Evolutionary conservation across 2,113 vertebrate species (phyloP).

Genomic region (Gymnorhina tibicen): DNA sequence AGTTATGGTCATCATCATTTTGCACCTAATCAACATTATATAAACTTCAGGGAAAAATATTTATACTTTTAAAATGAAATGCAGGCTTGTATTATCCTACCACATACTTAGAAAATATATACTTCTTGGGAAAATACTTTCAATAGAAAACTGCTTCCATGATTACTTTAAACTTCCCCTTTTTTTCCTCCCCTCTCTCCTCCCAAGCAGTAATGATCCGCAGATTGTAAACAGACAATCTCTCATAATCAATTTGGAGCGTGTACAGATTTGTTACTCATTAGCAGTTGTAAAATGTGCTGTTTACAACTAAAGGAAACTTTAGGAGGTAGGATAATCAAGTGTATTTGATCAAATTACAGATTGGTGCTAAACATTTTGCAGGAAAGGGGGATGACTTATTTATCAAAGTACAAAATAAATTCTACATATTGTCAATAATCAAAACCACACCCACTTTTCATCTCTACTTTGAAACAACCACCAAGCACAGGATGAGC

Average conservation of each 20-base stretch:
- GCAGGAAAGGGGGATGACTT: not conserved
- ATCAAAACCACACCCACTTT: not conserved
- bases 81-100: not conserved
- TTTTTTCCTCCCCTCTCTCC: not conserved
- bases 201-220: not conserved
- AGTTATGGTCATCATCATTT: not conserved
- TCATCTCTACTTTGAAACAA: not conserved
- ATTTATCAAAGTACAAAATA: not conserved
- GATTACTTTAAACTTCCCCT: not conserved
- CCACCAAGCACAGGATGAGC: not conserved
- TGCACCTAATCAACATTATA: not conserved
- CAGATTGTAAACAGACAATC: not conserved
- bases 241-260: conserved; percentile 2
- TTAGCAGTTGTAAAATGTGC: conserved; percentile 6
- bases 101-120: not conserved
- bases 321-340: not conserved
- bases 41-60: not conserved
- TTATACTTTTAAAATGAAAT: not conserved
- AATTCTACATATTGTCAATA: not conserved
- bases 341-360: not conserved
- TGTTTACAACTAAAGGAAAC: not conserved
- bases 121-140: not conserved
- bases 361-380: not conserved
- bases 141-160: not conserved
- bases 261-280: not conserved